A percentile compares a stretch with the other conserved stretches of the same genome.
Evolutionary conservation across 2,113 vertebrate species (phyloP).

Genomic region (Pachycephala philippinensis): DNA sequence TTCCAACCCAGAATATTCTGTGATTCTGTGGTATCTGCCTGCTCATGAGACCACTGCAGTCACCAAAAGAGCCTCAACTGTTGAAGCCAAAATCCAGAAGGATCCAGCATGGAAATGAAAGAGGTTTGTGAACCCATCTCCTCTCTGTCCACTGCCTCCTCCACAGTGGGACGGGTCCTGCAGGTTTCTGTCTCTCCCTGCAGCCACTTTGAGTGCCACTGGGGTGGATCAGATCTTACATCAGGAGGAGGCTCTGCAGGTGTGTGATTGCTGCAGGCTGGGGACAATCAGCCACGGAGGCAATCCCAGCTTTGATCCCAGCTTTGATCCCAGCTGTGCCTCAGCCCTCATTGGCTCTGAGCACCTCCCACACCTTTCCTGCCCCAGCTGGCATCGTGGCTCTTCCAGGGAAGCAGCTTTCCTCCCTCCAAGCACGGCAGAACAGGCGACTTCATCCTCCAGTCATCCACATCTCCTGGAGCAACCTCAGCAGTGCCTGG

Average conservation of each 20-base stretch:
- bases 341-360: not conserved
- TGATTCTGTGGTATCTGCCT: not conserved
- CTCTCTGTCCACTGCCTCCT: not conserved
- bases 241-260: not conserved
- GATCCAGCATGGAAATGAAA: not conserved
- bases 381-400: too few species aligned
- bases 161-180: not conserved
- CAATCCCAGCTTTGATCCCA: not conserved
- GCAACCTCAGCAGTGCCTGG: fast-evolving
- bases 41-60: not conserved
- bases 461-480: fast-evolving
- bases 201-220: not conserved
- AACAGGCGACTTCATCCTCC: fast-evolving
- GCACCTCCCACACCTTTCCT: not conserved
- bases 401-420: fast-evolving
- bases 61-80: not conserved
- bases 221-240: not conserved
- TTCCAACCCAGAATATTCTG: not conserved
- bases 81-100: not conserved
- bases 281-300: too few species aligned
- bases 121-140: not conserved
- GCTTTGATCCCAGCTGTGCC: not conserved
- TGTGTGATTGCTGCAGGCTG: not conserved
- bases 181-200: not conserved
- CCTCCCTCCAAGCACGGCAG: fast-evolving